These are phyloP conservation scores for Drosophila teissieri DNA, from an alignment of 1,140 invertebrate genomes.

Conservation along the genomic window DNA sequence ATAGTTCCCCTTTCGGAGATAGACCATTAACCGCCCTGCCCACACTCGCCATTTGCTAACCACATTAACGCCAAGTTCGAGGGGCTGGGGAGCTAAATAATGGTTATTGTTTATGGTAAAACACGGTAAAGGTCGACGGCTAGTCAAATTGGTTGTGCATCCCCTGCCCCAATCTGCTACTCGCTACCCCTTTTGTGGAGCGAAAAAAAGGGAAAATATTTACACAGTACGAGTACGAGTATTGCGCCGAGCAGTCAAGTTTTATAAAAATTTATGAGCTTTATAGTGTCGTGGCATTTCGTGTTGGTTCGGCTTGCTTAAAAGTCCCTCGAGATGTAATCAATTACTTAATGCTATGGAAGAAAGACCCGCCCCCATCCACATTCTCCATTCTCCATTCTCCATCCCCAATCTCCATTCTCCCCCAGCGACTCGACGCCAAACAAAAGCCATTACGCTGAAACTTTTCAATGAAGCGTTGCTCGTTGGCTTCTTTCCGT, in stretches of 20 bases:
- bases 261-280: constrained; percentile 82
- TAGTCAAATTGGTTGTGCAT: constrained; percentile 47
- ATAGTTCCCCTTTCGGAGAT: constrained; percentile 2
- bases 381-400: neutral
- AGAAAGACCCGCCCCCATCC: constrained; percentile 32
- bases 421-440: constrained; percentile 49
- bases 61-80: constrained; percentile 64
- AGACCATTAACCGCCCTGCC: neutral
- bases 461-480: constrained; percentile 82
- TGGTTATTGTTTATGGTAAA: constrained; percentile 82
- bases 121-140: constrained; percentile 67
- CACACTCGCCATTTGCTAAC: constrained; percentile 31
- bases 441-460: constrained; percentile 82
- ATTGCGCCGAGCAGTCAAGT: constrained; percentile 74
- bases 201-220: constrained; percentile 48
- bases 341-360: constrained; percentile 84
- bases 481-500: constrained; percentile 18
- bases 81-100: constrained; percentile 61
- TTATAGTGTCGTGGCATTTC: constrained; percentile 79
- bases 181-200: neutral
- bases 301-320: constrained; percentile 71
- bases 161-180: constrained; percentile 6
- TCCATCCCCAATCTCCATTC: constrained; percentile 7
- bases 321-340: constrained; percentile 84
- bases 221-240: constrained; percentile 53